A percentile compares a stretch with the other conserved stretches of the same genome.
phyloP scores from a whole-genome alignment of 2,888 invertebrate genomes.

The Meghimatium bilineatum region DNA sequence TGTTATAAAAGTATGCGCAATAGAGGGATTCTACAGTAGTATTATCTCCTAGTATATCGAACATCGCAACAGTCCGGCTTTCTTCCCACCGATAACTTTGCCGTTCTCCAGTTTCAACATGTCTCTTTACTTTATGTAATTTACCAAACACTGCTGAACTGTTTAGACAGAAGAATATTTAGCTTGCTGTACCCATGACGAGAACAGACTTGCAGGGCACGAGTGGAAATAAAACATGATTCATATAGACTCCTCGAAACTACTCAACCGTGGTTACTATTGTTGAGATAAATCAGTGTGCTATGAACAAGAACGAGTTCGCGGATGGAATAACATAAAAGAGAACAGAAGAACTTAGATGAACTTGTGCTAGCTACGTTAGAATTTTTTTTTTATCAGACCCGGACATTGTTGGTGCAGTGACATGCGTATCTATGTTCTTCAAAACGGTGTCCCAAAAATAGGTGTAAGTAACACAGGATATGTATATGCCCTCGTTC shows the following conservation, averaged over 20 bases:
- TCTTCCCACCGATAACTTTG: too few species aligned
- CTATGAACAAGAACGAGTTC: slow-evolving; percentile 2
- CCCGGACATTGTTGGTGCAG: slow-evolving; percentile 27
- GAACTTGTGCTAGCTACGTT: not conserved
- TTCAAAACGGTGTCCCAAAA: too few species aligned
- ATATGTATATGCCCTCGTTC: too few species aligned
- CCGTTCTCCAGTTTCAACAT: too few species aligned
- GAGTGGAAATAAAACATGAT: not conserved
- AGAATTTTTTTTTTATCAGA: not conserved
- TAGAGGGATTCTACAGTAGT: too few species aligned
- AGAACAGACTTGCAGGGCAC: not conserved
- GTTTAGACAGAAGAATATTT: not conserved
- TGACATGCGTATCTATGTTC: too few species aligned
- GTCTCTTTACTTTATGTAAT: too few species aligned
- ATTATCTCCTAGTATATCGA: too few species aligned
- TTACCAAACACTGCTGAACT: not conserved
- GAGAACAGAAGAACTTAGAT: not conserved
- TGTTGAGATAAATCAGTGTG: slow-evolving; percentile 11
- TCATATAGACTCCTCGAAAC: not conserved
- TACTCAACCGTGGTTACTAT: not conserved
- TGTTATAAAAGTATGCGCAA: too few species aligned
- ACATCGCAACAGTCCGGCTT: too few species aligned
- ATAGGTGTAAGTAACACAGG: too few species aligned
- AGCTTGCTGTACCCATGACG: not conserved
- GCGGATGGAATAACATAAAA: not conserved